These are phyloP conservation scores for Phalacrocorax pelagicus DNA, from an alignment of 2,113 vertebrate genomes.

Conservation along the genomic window DNA sequence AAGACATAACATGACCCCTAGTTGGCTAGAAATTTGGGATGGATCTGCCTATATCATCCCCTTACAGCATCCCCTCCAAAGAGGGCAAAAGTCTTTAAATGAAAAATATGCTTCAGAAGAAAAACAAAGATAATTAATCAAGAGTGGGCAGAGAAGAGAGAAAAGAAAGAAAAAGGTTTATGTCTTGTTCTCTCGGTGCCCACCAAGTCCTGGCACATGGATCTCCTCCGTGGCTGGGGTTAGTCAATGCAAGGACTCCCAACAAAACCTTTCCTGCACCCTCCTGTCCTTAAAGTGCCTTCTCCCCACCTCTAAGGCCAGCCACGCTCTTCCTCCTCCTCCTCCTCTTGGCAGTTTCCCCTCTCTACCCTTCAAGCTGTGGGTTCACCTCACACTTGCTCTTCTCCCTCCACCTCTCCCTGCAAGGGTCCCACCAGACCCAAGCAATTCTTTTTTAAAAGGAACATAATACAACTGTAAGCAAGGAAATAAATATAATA, in stretches of 20 bases:
- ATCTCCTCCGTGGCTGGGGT: background rate
- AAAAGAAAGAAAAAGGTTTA: background rate
- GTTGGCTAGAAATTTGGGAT: background rate
- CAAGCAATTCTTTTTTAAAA: background rate
- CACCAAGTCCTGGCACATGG: background rate
- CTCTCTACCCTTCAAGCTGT: background rate
- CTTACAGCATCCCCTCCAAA: background rate
- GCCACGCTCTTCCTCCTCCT: background rate
- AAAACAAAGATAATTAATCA: background rate
- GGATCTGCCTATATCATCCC: background rate
- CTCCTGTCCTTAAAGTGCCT: background rate
- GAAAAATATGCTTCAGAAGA: background rate
- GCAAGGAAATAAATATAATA: background rate
- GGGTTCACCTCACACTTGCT: background rate
- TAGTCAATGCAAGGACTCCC: background rate
- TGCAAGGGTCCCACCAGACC: background rate
- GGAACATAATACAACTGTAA: background rate
- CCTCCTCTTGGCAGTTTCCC: background rate
- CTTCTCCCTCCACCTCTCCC: background rate
- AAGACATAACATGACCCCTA: background rate
- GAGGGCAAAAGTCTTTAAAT: background rate
- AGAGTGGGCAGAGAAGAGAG: background rate
- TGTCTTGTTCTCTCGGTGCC: background rate
- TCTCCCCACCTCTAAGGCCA: background rate
- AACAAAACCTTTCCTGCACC: background rate